These are phyloP conservation scores for Oxycera nigricornis DNA, from an alignment of 2,888 invertebrate species.

Conservation along the genomic window DNA sequence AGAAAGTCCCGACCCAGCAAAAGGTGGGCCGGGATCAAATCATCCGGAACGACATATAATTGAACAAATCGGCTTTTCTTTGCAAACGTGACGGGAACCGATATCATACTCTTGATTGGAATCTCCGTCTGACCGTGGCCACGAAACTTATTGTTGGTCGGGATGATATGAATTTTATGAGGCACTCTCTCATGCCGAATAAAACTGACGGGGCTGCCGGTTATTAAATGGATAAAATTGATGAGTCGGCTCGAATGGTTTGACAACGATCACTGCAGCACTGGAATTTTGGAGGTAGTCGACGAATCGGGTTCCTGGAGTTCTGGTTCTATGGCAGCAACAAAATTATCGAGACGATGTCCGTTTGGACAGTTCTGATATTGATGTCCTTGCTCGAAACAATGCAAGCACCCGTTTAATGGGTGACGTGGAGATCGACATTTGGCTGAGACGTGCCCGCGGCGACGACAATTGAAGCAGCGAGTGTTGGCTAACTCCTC, in stretches of 20 bases:
- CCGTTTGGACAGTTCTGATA: too few relatives aligned
- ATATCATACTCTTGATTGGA: not conserved
- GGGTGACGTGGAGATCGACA: too few relatives aligned
- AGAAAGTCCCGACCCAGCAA: not conserved
- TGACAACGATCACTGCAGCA: not conserved
- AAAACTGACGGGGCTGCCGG: not conserved
- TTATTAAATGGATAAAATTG: not conserved
- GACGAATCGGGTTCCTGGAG: too few relatives aligned
- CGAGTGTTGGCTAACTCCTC: too few relatives aligned
- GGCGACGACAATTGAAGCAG: too few relatives aligned
- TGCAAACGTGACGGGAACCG: not conserved
- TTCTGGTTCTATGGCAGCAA: too few relatives aligned
- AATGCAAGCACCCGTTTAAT: too few relatives aligned
- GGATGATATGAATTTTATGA: not conserved
- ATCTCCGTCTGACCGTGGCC: not conserved
- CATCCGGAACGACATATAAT: not conserved
- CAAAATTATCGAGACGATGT: too few relatives aligned
- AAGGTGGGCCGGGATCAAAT: not conserved
- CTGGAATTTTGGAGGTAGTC: not conserved
- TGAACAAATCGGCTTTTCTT: not conserved
- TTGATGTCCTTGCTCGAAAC: too few relatives aligned
- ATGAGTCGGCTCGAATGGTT: not conserved
- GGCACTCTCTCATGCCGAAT: not conserved
- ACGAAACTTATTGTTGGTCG: not conserved
- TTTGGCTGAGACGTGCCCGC: too few relatives aligned